Conservation (phyloP, 2,797 vertebrate species). For the Remorina albescens region DNA sequence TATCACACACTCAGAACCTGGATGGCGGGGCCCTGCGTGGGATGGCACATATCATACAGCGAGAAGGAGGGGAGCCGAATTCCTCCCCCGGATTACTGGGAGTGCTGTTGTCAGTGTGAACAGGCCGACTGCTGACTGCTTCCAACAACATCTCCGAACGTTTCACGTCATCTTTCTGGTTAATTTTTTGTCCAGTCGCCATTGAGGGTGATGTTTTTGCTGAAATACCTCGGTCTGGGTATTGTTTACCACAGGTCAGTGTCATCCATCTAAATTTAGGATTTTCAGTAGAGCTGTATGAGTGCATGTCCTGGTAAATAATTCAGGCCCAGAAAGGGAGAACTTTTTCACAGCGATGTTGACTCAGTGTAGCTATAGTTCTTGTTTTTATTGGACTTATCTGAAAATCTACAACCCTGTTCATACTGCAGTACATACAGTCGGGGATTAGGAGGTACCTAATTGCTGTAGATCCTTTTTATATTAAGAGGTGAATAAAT, state of each 20-base stretch:
- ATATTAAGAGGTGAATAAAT: neutral
- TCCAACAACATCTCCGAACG: too few relatives aligned
- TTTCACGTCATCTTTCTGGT: too few relatives aligned
- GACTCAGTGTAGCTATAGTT: neutral
- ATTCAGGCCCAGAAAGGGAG: neutral
- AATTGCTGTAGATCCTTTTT: neutral
- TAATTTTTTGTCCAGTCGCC: neutral
- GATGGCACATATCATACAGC: conserved; percentile 35
- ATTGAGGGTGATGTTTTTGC: neutral
- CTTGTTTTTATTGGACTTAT: neutral
- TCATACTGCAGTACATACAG: neutral
- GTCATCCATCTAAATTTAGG: neutral
- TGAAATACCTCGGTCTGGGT: neutral
- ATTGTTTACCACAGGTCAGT: neutral
- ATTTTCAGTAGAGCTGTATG: neutral
- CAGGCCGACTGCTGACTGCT: too few relatives aligned
- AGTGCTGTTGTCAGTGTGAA: conserved; percentile 18
- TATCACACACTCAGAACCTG: conserved; percentile 66
- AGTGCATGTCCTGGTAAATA: neutral
- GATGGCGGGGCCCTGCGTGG: conserved; percentile 41
- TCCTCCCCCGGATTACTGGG: conserved; percentile 34
- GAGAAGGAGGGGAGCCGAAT: conserved; percentile 22
- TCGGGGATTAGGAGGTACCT: neutral
- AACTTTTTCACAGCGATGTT: neutral
- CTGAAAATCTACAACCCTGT: neutral